Evolutionary conservation across 1,140 invertebrate species (phyloP).

Genomic region (Cydia fagiglandana): DNA sequence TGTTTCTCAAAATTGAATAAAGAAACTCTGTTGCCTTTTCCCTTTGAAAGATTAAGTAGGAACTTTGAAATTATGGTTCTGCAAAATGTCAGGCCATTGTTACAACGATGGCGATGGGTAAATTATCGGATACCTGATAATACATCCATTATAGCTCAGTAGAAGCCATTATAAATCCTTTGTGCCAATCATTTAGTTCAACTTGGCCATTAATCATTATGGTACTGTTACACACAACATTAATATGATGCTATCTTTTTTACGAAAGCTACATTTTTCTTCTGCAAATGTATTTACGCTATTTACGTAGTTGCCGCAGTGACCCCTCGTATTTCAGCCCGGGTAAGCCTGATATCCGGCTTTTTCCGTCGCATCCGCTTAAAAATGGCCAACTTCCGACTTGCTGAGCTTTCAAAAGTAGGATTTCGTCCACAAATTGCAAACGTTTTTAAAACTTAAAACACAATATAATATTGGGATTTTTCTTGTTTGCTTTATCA

Average conservation of each 20-base stretch:
- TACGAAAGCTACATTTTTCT: not conserved
- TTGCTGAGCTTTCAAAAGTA: not conserved
- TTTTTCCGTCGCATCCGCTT: constrained; percentile 13
- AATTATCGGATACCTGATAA: not conserved
- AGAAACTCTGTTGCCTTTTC: no score
- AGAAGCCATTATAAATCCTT: constrained; percentile 4
- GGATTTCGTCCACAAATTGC: not conserved
- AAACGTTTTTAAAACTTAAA: not conserved
- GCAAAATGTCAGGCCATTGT: not conserved
- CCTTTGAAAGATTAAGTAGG: no score
- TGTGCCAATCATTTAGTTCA: not conserved
- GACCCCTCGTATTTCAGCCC: constrained; percentile 3
- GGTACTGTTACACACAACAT: not conserved
- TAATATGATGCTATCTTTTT: not conserved
- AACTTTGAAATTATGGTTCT: not conserved
- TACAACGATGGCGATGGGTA: not conserved
- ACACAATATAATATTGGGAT: not conserved
- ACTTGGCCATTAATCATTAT: not conserved
- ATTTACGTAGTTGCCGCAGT: not conserved
- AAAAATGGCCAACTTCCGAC: constrained; percentile 9
- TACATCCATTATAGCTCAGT: constrained; percentile 1
- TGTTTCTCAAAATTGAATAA: no score
- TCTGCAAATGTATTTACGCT: constrained; percentile 3
- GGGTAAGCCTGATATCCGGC: constrained; percentile 29
- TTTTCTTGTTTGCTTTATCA: no score